Conservation (phyloP, 2,888 invertebrate genomes). For the Cephus rjabovi region DNA sequence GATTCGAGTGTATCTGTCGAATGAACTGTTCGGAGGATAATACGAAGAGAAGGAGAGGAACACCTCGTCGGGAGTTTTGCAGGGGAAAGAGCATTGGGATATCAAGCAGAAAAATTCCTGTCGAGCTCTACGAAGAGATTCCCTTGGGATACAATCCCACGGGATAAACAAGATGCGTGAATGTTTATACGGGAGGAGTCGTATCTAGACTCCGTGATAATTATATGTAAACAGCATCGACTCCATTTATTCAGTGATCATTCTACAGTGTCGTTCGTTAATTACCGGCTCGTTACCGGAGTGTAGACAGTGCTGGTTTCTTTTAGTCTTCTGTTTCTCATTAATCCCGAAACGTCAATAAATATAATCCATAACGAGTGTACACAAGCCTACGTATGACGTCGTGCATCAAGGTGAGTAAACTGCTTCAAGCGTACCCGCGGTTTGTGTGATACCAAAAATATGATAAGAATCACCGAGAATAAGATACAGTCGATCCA, state of each 20-base stretch:
- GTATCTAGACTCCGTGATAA: not conserved
- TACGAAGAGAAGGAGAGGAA: not conserved
- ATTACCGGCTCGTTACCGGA: not conserved
- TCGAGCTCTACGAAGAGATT: not conserved
- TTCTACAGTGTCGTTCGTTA: not conserved
- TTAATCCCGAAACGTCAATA: not conserved
- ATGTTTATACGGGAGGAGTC: not conserved
- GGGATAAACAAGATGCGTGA: not conserved
- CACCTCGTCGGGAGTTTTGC: not conserved
- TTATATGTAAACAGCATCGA: not conserved
- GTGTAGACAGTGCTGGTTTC: not conserved
- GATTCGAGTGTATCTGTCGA: not conserved
- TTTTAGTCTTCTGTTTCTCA: not conserved
- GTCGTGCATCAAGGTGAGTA: not conserved
- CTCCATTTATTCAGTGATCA: not conserved
- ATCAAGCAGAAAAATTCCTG: not conserved
- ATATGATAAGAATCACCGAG: not conserved
- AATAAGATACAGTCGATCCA: not conserved
- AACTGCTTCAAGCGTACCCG: not conserved
- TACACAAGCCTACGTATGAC: not conserved
- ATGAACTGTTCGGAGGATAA: not conserved
- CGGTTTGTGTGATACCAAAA: not conserved
- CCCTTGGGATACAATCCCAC: not conserved
- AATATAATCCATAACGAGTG: not conserved
- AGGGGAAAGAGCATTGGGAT: not conserved